These are phyloP conservation scores for Ennomos quercinarius DNA, from an alignment of 2,888 invertebrate genomes.

Conservation along the genomic window DNA sequence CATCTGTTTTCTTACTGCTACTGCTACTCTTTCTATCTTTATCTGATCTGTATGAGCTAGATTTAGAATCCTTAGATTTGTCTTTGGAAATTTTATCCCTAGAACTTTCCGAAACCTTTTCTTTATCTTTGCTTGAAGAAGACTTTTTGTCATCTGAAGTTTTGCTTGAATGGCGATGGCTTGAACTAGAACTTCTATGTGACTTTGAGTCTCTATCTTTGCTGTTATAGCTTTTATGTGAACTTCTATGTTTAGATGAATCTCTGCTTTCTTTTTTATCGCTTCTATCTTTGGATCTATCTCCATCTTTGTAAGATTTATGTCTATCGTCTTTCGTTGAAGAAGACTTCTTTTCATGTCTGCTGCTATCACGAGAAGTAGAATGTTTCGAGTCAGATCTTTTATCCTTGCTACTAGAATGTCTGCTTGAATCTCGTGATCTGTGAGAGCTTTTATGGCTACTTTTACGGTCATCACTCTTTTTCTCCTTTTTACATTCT, in stretches of 20 bases:
- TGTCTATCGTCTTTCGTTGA: constrained; percentile 64
- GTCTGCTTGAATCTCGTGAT: constrained; percentile 72
- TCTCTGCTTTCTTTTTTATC: constrained; percentile 73
- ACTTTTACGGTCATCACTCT: constrained; percentile 63
- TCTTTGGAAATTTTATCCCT: constrained; percentile 65
- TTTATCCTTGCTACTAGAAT: constrained; percentile 75
- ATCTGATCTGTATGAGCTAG: constrained; percentile 72
- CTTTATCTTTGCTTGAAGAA: constrained; percentile 55
- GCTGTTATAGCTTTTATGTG: constrained; percentile 69
- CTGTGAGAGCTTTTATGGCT: constrained; percentile 72
- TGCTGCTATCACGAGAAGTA: constrained; percentile 68
- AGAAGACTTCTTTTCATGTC: constrained; percentile 68
- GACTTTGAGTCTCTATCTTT: constrained; percentile 67
- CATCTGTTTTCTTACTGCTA: constrained; percentile 72
- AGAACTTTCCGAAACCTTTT: constrained; percentile 56
- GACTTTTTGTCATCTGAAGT: constrained; percentile 69
- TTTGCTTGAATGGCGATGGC: constrained; percentile 66
- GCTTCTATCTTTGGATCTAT: constrained; percentile 63
- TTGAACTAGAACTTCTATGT: constrained; percentile 68
- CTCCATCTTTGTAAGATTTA: constrained; percentile 70
- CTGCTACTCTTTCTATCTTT: constrained; percentile 71
- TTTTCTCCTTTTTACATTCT: constrained; percentile 68
- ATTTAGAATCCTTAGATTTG: constrained; percentile 65
- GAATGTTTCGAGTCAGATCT: constrained; percentile 72
- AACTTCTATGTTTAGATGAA: constrained; percentile 72